These are phyloP conservation scores for Andrena camellia DNA, from an alignment of 2,888 invertebrate genomes.

Conservation along the genomic window DNA sequence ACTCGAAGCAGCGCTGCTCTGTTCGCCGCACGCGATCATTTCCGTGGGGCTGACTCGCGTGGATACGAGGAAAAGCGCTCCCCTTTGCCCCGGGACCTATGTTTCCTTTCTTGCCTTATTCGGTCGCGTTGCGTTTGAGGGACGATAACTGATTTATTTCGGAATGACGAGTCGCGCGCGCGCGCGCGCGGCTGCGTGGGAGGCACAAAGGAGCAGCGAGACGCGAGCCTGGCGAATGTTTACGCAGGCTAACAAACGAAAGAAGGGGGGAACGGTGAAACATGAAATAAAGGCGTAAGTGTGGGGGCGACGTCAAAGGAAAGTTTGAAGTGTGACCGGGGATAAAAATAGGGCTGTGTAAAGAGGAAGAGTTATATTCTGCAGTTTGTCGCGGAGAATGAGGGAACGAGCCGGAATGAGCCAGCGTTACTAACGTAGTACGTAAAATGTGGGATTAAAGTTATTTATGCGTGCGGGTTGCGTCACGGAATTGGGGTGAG, in stretches of 20 bases:
- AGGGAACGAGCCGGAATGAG: too few relatives aligned
- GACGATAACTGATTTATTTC: slow-evolving; percentile 14
- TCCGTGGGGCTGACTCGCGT: slow-evolving; percentile 8
- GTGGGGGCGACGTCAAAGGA: background rate
- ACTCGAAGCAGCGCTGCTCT: slow-evolving; percentile 16
- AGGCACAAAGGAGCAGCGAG: background rate
- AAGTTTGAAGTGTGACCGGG: too few relatives aligned
- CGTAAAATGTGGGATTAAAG: too few relatives aligned
- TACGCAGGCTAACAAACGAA: background rate
- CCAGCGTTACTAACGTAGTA: too few relatives aligned
- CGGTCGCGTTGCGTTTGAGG: slow-evolving; percentile 9
- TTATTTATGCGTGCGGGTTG: too few relatives aligned
- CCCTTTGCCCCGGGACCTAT: background rate
- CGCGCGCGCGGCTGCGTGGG: background rate
- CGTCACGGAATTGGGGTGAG: too few relatives aligned
- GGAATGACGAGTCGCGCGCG: background rate
- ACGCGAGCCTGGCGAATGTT: background rate
- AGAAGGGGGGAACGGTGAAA: background rate
- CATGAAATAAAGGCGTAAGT: background rate
- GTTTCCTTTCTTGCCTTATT: slow-evolving; percentile 12
- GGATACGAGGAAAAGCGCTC: background rate
- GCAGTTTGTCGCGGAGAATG: too few relatives aligned
- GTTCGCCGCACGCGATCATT: slow-evolving; percentile 6
- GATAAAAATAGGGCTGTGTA: too few relatives aligned
- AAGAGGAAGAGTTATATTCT: too few relatives aligned